Base-by-base conservation (phyloP, 2,113 vertebrate species). In the Synchiropus splendidus region DNA sequence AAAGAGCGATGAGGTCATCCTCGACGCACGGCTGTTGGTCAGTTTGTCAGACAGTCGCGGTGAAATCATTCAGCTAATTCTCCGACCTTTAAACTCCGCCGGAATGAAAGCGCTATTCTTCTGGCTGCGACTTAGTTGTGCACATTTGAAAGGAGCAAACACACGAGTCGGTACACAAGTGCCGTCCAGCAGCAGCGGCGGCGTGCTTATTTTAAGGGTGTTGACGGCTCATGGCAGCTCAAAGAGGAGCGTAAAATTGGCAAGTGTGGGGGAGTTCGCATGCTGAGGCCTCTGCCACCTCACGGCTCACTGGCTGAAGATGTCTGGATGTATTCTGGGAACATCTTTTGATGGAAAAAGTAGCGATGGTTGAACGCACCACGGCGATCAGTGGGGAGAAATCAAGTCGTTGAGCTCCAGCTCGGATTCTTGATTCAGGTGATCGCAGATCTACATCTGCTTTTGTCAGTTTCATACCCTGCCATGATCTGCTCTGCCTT, bases 301-400 rank as follows among this genome's bases (percentile, higher is more conserved):
- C 80, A 75, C 61, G 75, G 80, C 82, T 82, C 77, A 47, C 78
- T 78, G 82, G 79, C 80, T 78, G 70, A 79, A 80, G 83, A 81
- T 78, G 85, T 85, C 81, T 80, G 82, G 70, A 79, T 83, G 77
- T 86, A 86, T 85, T 87, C 83, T 83, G 74, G 79, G 81, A 84
- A 81, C 67, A 70, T 64, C 74, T 63, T 84, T 77, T 76, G 72
- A 80, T 75, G 70, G 80, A 73, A 79, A 75, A 73, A 78, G 21
- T 27, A 27, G 21, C 4, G 8, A 27, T 27, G 21, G 21, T 27
- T 27, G 21, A 27, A 27, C 21, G 21, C 21, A 27, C 21, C 21
- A 27, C 21, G 21, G 21, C 4, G 21, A 27, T 27, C 8, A 27
- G 4, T 27, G 21, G n/a, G n/a, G n/a, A n/a, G n/a, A n/a, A 27